Conservation (phyloP, 2,888 invertebrate species). For the Epirrhoe tristata region DNA sequence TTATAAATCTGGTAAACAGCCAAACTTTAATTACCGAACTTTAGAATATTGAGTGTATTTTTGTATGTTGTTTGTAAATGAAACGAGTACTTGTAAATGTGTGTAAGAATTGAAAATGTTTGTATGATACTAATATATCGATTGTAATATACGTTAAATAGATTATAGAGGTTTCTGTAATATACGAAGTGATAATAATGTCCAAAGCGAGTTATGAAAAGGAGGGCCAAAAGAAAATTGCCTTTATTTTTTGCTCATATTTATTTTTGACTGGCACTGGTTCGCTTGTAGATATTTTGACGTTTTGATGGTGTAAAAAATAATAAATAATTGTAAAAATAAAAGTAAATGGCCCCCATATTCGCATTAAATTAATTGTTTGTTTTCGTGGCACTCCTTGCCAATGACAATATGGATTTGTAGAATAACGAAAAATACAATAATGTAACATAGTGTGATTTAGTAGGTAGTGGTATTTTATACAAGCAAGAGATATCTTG, state of each 20-base stretch:
- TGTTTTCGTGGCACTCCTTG: conserved; percentile 57
- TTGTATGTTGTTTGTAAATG: conserved; percentile 68
- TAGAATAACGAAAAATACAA: conserved; percentile 34
- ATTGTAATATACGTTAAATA: conserved; percentile 36
- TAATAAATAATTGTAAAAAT: conserved; percentile 10
- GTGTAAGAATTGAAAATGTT: conserved; percentile 34
- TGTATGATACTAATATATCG: conserved; percentile 29
- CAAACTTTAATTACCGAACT: conserved; percentile 32
- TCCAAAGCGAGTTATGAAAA: conserved; percentile 25
- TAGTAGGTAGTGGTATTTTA: conserved; percentile 34
- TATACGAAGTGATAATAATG: conserved; percentile 27
- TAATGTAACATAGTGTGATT: conserved; percentile 47
- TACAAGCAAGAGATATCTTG: conserved; percentile 17
- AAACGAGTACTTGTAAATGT: conserved; percentile 42
- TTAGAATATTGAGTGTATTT: conserved; percentile 59
- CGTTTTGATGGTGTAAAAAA: conserved; percentile 14
- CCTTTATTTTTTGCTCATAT: conserved; percentile 27
- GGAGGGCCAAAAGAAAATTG: conserved; percentile 30
- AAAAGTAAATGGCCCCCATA: conserved; percentile 25
- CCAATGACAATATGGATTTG: conserved; percentile 71
- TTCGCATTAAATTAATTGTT: conserved; percentile 8
- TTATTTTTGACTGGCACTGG: conserved; percentile 7
- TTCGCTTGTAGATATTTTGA: conserved; percentile 6
- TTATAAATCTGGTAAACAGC: conserved; percentile 26
- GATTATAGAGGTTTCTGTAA: conserved; percentile 30